Conservation (phyloP, 2,888 invertebrate genomes). For the Agrotis exclamationis region DNA sequence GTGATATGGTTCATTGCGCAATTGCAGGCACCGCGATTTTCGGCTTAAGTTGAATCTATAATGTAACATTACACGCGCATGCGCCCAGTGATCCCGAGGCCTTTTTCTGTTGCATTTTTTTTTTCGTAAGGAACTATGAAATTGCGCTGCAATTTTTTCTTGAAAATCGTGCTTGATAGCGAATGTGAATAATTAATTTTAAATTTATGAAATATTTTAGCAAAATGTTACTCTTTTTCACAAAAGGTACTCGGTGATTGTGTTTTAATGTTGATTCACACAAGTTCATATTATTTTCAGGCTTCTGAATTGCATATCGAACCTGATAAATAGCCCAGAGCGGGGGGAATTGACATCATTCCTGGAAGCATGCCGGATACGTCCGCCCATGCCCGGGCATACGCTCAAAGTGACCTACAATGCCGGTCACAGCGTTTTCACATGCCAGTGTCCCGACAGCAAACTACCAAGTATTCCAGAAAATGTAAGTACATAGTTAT, state of each 20-base stretch:
- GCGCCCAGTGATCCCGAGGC: no score
- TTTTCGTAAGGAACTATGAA: not conserved
- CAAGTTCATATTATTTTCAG: constrained; percentile 81
- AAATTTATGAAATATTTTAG: not conserved
- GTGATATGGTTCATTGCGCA: not conserved
- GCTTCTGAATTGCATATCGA: constrained; percentile 95
- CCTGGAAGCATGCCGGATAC: constrained; percentile 83
- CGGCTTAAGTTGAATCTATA: no score
- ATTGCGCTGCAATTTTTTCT: not conserved
- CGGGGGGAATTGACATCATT: constrained; percentile 81
- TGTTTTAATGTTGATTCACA: not conserved
- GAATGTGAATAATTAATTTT: not conserved
- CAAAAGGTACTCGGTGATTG: not conserved
- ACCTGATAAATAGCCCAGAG: constrained; percentile 92
- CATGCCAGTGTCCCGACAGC: constrained; percentile 94
- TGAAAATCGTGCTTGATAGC: not conserved
- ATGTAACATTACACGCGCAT: no score
- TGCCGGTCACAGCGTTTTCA: constrained; percentile 84
- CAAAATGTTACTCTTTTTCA: not conserved
- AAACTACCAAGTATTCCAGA: constrained; percentile 98
- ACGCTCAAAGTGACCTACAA: constrained; percentile 84
- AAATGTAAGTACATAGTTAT: constrained; percentile 95
- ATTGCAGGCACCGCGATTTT: not conserved
- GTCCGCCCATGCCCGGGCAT: constrained; percentile 85
- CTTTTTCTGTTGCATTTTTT: not conserved